Base-by-base conservation (phyloP, 2,113 vertebrate species). In the Casuarius casuarius region DNA sequence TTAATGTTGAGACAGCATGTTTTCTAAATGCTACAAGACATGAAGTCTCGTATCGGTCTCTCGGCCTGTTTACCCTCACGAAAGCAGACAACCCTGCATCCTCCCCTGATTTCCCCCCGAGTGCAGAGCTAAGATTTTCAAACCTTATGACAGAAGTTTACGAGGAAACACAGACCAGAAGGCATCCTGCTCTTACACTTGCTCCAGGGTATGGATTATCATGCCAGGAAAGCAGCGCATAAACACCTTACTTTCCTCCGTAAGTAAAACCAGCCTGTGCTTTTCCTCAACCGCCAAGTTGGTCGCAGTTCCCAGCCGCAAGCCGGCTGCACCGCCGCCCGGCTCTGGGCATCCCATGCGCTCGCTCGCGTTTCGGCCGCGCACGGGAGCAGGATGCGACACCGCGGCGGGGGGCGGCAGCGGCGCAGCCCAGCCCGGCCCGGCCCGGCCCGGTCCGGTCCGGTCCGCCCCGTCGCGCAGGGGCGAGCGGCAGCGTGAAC, bases 41-140 rank as follows among this genome's bases (percentile, higher is more conserved):
- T 0, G 35, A 75, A 66, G 54, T 26, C 16, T 35, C 52, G 9
- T 8, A 4, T 3, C 2, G 21, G 29, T 5, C 38, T 33, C 38
- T 38, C 38, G 1, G 4, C 0, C n/a, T 2, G 58, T 0, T 29
- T 0, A 3, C 63, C 56, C 56, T 6, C 10, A 4, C 23, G 5
- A 5, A 52, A 19, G 33, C 33, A 13, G 26, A 21, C 81, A 71
- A 49, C 67, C 80, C 66, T 5, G 51, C 94, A 6, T 9, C 31
- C 68, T 28, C 20, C 48, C 17, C 33, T 26, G 8, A 6, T 68
- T 56, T 21, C 29, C 22, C 51, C 59, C 9, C 20, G 33, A 63
- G n/a, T 44, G 4, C 62, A 12, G 19, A 40, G 33, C 46, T 23
- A 29, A 28, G 25, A 22, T 28, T 15, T 14, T 29, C 52, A 28